Conservation (phyloP, 2,113 vertebrate genomes). For the Sphyrna mokarran region DNA sequence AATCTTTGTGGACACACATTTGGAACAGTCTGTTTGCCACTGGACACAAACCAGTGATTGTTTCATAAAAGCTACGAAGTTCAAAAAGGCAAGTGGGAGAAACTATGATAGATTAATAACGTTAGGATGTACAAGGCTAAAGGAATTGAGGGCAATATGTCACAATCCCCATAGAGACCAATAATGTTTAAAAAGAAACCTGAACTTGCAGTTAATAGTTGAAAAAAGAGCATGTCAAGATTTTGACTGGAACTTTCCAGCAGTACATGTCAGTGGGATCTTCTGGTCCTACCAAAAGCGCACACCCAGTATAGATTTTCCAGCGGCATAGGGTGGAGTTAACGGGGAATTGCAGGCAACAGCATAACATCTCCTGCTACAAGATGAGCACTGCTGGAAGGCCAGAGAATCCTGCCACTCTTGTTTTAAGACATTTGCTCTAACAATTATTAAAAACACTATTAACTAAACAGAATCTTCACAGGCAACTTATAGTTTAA, state of each 20-base stretch:
- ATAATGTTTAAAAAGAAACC: neutral
- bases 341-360: too few relatives aligned
- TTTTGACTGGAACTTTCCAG: too few relatives aligned
- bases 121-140: neutral
- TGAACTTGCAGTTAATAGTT: neutral
- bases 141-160: neutral
- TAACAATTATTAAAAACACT: neutral
- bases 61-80: neutral
- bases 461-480: neutral
- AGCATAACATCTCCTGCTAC: too few relatives aligned
- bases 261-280: too few relatives aligned
- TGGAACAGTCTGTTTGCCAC: neutral
- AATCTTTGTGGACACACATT: neutral
- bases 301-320: too few relatives aligned
- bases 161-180: neutral
- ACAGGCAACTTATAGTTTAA: neutral
- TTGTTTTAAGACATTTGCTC: neutral
- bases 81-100: neutral
- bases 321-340: too few relatives aligned
- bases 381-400: too few relatives aligned
- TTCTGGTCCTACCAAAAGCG: too few relatives aligned
- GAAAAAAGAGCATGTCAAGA: neutral
- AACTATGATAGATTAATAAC: neutral
- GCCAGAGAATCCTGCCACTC: too few relatives aligned
- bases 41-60: neutral